Evolutionary conservation across 2,888 invertebrate genomes (phyloP), one percentile per base, ranked within the genome.

Genomic region (Piscicola geometra): DNA sequence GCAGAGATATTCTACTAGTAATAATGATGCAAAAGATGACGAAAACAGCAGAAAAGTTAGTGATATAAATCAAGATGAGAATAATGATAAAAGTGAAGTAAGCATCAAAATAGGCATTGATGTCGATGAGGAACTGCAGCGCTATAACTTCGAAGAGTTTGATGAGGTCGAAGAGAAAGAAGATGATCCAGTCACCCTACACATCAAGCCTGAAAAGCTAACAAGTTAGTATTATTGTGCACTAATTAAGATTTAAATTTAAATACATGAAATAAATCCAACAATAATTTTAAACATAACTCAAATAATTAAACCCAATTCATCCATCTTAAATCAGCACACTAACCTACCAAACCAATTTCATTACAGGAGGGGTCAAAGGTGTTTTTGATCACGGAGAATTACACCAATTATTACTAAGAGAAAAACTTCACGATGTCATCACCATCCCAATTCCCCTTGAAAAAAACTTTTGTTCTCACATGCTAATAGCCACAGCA

Each of bases 331-430:
- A n/a, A n/a, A n/a, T n/a, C n/a, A n/a, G n/a, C n/a, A n/a, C n/a
- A n/a, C n/a, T n/a, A n/a, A n/a, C n/a, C n/a, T n/a, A n/a, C n/a
- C n/a, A n/a, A n/a, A n/a, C n/a, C n/a, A n/a, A n/a, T n/a, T n/a
- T 1, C 25, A 52, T 80, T 71, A 78, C 87, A 95, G 94, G 92
- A 83, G 96, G 95, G 21, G 82, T 88, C 77, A 88, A 85, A 79
- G 95, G 95, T 41, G 94, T 95, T 0, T 94, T 90, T 86, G 94
- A 96, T 81, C 88, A 95, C 67, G 91, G 93, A 83, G 93, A 95
- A 79, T 85, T 96, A 70, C 90, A 94, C 0, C 88, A 90, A 28
- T 86, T 93, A 33, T 86, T 97, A 36, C 88, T 88, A 79, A 88
- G 89, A 82, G 93, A 94, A 84, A 93, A 91, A 83, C 91, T 90